A percentile compares a stretch with the other conserved stretches of the same genome.
phyloP scores from a whole-genome alignment of 1,140 invertebrate species.

The Drosophila albomicans region DNA sequence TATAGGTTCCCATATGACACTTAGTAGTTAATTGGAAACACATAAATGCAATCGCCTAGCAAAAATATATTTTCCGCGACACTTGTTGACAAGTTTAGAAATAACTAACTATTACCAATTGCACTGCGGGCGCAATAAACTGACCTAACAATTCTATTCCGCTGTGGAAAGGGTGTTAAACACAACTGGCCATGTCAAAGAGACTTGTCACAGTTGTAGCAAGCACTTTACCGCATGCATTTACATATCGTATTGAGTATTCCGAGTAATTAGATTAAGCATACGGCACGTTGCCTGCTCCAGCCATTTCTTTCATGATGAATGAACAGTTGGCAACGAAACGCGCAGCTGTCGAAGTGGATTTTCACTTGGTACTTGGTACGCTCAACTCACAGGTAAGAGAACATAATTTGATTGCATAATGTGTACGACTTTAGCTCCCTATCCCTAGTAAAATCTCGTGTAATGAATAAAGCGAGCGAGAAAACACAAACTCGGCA shows the following conservation, averaged over 20 bases:
- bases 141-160: not conserved
- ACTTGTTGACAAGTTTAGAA: not conserved
- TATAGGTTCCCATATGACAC: no score
- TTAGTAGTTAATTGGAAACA: no score
- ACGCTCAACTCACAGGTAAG: not conserved
- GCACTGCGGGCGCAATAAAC: not conserved
- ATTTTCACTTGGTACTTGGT: not conserved
- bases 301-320: not conserved
- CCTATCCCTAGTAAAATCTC: not conserved
- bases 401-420: constrained; percentile 4
- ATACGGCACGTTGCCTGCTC: constrained; percentile 30
- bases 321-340: constrained; percentile 30
- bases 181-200: constrained; percentile 11
- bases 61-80: not conserved
- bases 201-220: constrained; percentile 30
- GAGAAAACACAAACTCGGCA: constrained; percentile 17
- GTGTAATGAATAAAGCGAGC: constrained; percentile 25
- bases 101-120: not conserved
- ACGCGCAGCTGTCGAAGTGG: constrained; percentile 37
- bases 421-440: not conserved
- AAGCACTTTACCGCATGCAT: constrained; percentile 4
- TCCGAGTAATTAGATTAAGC: constrained; percentile 51
- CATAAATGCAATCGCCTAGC: no score
- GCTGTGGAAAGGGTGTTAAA: not conserved
- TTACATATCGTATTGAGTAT: constrained; percentile 17